Evolutionary conservation across 2,888 invertebrate genomes (phyloP).

Genomic region (Rambutsinella grinnellia): DNA sequence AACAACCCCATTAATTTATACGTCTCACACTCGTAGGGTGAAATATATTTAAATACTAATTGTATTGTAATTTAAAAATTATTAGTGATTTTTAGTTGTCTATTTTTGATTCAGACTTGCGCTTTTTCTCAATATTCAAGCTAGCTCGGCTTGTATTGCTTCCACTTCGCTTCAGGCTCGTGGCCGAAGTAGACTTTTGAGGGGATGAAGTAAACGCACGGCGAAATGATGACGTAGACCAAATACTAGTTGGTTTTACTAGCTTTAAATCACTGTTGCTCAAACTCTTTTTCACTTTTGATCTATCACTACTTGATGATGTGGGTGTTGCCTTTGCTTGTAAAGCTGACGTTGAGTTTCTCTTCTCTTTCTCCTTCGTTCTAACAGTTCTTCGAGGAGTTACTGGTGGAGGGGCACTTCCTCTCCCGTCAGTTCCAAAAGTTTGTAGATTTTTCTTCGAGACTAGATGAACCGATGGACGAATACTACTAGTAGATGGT

Average conservation of each 20-base stretch:
- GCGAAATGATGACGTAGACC: constrained; percentile 60
- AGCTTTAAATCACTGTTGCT: constrained; percentile 50
- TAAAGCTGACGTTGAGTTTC: constrained; percentile 49
- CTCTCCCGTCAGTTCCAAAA: constrained; percentile 36
- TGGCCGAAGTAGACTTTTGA: constrained; percentile 26
- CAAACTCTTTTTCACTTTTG: constrained; percentile 54
- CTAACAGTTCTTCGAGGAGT: constrained; percentile 21
- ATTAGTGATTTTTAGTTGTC: neutral
- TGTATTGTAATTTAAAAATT: no score
- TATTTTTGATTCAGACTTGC: constrained; percentile 35
- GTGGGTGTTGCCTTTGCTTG: constrained; percentile 34
- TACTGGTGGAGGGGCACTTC: constrained; percentile 2
- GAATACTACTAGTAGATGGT: constrained; percentile 20
- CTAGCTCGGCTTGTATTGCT: constrained; percentile 50
- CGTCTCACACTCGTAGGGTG: no score
- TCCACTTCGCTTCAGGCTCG: constrained; percentile 49
- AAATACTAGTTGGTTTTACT: constrained; percentile 44
- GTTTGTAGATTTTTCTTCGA: constrained; percentile 41
- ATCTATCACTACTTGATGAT: constrained; percentile 28
- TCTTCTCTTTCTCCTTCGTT: constrained; percentile 33
- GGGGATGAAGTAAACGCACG: constrained; percentile 58
- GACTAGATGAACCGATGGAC: constrained; percentile 33
- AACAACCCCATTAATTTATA: constrained; percentile 8
- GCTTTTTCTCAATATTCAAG: constrained; percentile 49
- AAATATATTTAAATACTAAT: no score